These are phyloP conservation scores for Platerodrilus igneus DNA, from an alignment of 2,888 invertebrate genomes.

Conservation along the genomic window DNA sequence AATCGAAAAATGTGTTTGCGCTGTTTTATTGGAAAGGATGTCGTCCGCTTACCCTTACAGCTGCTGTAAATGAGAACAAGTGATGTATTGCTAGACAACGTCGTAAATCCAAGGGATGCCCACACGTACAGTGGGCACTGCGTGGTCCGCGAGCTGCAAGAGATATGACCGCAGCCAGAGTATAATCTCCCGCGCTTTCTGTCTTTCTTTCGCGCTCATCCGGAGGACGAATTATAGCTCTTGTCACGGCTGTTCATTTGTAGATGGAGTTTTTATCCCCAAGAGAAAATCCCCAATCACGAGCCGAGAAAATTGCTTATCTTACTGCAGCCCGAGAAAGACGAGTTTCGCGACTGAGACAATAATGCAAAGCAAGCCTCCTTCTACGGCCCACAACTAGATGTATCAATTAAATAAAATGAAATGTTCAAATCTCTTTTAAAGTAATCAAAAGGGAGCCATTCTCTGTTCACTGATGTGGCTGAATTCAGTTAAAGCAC, in stretches of 20 bases:
- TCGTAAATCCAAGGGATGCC: slow-evolving; percentile 36
- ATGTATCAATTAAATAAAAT: slow-evolving; percentile 43
- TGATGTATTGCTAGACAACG: slow-evolving; percentile 36
- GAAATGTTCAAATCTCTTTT: slow-evolving; percentile 18
- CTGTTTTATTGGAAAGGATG: slow-evolving; percentile 39
- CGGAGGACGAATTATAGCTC: slow-evolving; percentile 61
- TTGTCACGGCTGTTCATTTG: slow-evolving; percentile 69
- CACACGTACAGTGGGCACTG: slow-evolving; percentile 23
- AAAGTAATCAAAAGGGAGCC: too few species aligned
- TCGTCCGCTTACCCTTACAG: slow-evolving; percentile 37
- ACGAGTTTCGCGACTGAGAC: slow-evolving; percentile 32
- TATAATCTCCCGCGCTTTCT: slow-evolving; percentile 38
- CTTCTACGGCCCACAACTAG: slow-evolving; percentile 31
- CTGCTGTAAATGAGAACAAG: slow-evolving; percentile 38
- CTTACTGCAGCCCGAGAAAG: slow-evolving; percentile 43
- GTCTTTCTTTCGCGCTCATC: slow-evolving; percentile 46
- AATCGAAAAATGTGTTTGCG: slow-evolving; percentile 25
- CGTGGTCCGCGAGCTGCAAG: slow-evolving; percentile 29
- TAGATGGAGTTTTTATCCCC: slow-evolving; percentile 67
- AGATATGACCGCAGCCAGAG: slow-evolving; percentile 35
- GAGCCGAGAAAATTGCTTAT: slow-evolving; percentile 65
- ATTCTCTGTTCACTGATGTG: too few species aligned
- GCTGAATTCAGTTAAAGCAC: too few species aligned
- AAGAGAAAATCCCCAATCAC: slow-evolving; percentile 62
- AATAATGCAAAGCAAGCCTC: slow-evolving; percentile 34